A percentile compares a stretch with the other conserved stretches of the same genome.
These are phyloP conservation scores for Ormia ochracea DNA, from an alignment of 2,888 invertebrate species.

Conservation along the genomic window DNA sequence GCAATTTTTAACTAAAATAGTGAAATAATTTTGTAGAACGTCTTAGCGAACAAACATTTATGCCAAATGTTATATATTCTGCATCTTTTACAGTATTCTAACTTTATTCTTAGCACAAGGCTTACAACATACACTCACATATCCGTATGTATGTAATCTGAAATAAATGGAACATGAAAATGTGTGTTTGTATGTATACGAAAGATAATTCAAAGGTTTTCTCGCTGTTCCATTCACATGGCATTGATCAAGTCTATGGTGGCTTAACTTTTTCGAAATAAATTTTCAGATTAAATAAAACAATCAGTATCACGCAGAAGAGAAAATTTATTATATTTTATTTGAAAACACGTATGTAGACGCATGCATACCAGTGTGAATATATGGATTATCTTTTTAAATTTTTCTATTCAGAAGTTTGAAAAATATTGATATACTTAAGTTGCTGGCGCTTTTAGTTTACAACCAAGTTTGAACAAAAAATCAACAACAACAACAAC, in stretches of 20 bases:
- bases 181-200: not conserved
- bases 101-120: too few relatives aligned
- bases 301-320: constrained; percentile 25
- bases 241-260: constrained; percentile 38
- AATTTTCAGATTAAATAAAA: constrained; percentile 42
- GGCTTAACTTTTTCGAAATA: constrained; percentile 30
- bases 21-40: too few relatives aligned
- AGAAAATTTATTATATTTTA: constrained; percentile 38
- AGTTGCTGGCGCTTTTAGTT: constrained; percentile 9
- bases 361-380: too few relatives aligned
- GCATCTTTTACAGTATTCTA: too few relatives aligned
- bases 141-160: too few relatives aligned
- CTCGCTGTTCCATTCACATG: constrained; percentile 48
- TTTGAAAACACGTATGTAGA: not conserved
- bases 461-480: not conserved
- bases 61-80: too few relatives aligned
- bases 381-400: not conserved
- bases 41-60: too few relatives aligned
- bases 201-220: not conserved
- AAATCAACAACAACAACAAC: not conserved
- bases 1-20: too few relatives aligned
- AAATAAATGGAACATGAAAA: not conserved
- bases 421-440: constrained; percentile 13
- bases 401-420: constrained; percentile 10
- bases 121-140: too few relatives aligned